Base-by-base conservation (phyloP, 2,888 invertebrate species). In the Catocala sponsa region DNA sequence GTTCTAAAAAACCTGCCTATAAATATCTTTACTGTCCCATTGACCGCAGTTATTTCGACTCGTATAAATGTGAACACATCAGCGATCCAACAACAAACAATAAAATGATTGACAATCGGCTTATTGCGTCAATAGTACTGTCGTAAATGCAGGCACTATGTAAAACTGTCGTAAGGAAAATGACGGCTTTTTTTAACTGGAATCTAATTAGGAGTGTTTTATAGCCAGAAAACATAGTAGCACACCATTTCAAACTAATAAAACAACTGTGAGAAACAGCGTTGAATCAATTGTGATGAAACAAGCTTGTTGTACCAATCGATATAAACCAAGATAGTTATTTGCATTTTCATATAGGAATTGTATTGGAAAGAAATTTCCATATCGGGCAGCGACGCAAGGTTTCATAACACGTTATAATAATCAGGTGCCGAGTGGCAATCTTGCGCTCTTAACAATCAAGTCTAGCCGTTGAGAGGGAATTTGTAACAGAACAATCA, bases 241-340 rank as follows among this genome's bases (percentile, higher is more conserved):
- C 42, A 55, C 56, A 59, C 46, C 50, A 63, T 63, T 68, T 59
- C 49, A 56, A 50, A 35, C 44, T 55, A 67, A 55, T 56, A 52
- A 74, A 69, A 78, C 68, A 74, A 72, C 65, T 75, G 83, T 83
- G 83, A 71, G 81, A 83, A 72, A 59, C 46, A 65, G 47, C 61
- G 59, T 60, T 41, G 59, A 68, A 65, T 74, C 15, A 48, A 49
- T 53, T 59, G 49, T 43, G 10, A 33, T 69, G 63, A 51, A 68
- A 71, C 68, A 66, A 70, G 44, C 51, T 75, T 65, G 66, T 60
- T 76, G 66, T 62, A 65, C 63, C 68, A 80, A 77, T 74, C 68
- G 46, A 66, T 70, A 56, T 61, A 59, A 71, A 70, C 65, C 72
- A 66, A 57, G 61, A 58, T 55, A 49, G 56, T 62, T 70, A 77